Base-by-base conservation (phyloP, 37 sponge, comb jelly and placozoan genomes). In the Cliona cf. orientalis region DNA sequence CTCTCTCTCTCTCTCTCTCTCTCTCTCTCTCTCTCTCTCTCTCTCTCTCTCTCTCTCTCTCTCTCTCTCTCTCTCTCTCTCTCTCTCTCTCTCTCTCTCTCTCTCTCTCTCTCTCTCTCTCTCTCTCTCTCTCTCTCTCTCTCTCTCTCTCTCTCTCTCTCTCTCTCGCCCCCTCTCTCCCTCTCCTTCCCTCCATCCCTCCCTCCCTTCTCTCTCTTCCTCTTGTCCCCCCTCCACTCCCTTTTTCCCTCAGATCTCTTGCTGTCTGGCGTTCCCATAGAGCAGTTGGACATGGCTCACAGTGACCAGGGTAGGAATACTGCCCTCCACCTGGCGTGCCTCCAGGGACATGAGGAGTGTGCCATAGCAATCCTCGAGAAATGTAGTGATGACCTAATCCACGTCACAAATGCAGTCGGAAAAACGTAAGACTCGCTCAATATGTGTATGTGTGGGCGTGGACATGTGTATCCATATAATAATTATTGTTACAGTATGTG, bases 251-350 rank as follows among this genome's bases (percentile, higher is more conserved):
- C 53, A 49, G 53, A 49, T 14, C 53, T 49, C 53, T 14, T 49
- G 17, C 4, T 34, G 42, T n/a, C 6, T 29, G 14, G 53, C 14
- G 53, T 49, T 37, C 43, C 69, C 41, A 73, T 36, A 2, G 79
- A 82, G 34, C 55, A 79, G 23, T 71, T 89, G 42, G 66, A 83
- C 67, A 23, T 89, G n/a, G 66, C 36, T 3, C 75, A 73, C 31
- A 35, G n/a, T 9, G 95, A 95, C 66, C 44, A 84, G 41, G 25
- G 62, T 12, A 46, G 53, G 23, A 95, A 95, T 69, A 88, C 86
- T 2, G 95, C 95, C 22, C 70, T 95, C n/a, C 95, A 95, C 43
- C 73, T 95, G 9, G 86, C 92, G 5, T 95, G 95, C 66, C 58
- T 87, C 29, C 80, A 91, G 84, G 74, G 88, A 26, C 87, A 91